Percentiles rank a stretch among this genome's conserved stretches.
These are phyloP conservation scores for Benitochromis conjunctus DNA, from an alignment of 2,113 vertebrate genomes.

Conservation along the genomic window DNA sequence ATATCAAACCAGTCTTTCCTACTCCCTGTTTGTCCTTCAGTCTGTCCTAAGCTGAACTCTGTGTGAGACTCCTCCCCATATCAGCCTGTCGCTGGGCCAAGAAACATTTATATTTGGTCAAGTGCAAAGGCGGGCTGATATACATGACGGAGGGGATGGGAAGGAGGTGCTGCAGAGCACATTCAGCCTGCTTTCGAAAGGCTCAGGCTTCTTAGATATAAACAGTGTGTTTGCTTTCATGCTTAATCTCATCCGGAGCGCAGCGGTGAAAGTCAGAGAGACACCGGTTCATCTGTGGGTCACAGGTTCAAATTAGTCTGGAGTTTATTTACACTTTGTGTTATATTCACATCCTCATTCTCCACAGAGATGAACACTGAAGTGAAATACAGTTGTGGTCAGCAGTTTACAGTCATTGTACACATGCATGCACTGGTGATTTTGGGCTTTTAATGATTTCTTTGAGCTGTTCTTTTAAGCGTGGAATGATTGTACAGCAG, in stretches of 20 bases:
- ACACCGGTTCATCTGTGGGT: neutral
- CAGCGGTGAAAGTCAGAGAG: neutral
- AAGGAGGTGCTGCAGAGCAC: neutral
- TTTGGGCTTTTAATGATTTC: fast-evolving
- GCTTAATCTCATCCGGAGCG: fast-evolving
- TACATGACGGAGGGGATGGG: neutral
- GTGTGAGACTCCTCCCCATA: conserved; percentile 61
- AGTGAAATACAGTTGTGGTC: neutral
- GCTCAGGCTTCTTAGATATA: neutral
- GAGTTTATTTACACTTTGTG: neutral
- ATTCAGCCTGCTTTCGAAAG: neutral
- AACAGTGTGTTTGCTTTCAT: neutral
- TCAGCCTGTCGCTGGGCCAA: conserved; percentile 56
- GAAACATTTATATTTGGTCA: conserved; percentile 74
- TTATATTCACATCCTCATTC: neutral
- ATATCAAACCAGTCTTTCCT: neutral
- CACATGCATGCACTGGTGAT: neutral
- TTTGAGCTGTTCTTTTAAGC: no score
- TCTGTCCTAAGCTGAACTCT: conserved; percentile 59
- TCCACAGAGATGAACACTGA: neutral
- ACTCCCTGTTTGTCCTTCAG: conserved; percentile 71
- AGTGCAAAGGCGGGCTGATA: conserved; percentile 23
- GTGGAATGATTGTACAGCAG: no score
- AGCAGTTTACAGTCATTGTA: neutral
- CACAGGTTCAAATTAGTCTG: neutral